Percentiles rank a stretch among this genome's conserved stretches.
These are phyloP conservation scores for Criorhina ranunculi DNA, from an alignment of 2,888 invertebrate species.

Conservation along the genomic window DNA sequence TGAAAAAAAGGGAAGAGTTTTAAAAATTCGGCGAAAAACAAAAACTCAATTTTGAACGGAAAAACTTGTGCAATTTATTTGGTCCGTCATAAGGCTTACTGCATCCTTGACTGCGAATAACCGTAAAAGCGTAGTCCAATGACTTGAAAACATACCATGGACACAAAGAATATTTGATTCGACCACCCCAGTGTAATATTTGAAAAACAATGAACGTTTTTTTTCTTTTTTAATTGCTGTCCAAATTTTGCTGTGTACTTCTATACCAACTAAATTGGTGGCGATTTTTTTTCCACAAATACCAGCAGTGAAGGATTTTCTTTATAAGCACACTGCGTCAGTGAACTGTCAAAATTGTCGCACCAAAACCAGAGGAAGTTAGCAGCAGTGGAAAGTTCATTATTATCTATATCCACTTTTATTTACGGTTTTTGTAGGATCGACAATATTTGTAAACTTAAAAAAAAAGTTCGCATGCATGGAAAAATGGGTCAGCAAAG, in stretches of 20 bases:
- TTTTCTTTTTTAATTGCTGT: conserved; percentile 9
- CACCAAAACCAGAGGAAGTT: conserved; percentile 20
- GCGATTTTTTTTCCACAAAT: conserved; percentile 5
- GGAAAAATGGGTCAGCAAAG: conserved; percentile 10
- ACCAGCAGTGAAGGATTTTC: conserved; percentile 26
- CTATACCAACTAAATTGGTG: conserved; percentile 14
- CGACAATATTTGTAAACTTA: conserved; percentile 16
- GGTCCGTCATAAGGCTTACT: not conserved
- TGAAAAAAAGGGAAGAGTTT: no score
- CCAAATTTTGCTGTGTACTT: conserved; percentile 3
- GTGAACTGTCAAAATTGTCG: conserved; percentile 2
- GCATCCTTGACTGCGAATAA: not conserved
- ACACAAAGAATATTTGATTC: conserved; percentile 2
- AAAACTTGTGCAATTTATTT: not conserved
- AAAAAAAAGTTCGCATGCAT: conserved; percentile 7
- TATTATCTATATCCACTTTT: conserved; percentile 18
- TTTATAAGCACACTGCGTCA: conserved; percentile 46
- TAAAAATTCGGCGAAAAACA: no score
- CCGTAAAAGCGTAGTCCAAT: not conserved
- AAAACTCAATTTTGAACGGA: no score
- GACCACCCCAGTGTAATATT: not conserved
- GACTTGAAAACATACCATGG: not conserved
- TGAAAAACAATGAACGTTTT: not conserved
- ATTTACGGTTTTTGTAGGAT: conserved; percentile 17
- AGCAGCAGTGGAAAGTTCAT: conserved; percentile 1